Evolutionary conservation across 35 echinoderm and acorn worm species (phyloP).

Genomic region (Amphiura filiformis): DNA sequence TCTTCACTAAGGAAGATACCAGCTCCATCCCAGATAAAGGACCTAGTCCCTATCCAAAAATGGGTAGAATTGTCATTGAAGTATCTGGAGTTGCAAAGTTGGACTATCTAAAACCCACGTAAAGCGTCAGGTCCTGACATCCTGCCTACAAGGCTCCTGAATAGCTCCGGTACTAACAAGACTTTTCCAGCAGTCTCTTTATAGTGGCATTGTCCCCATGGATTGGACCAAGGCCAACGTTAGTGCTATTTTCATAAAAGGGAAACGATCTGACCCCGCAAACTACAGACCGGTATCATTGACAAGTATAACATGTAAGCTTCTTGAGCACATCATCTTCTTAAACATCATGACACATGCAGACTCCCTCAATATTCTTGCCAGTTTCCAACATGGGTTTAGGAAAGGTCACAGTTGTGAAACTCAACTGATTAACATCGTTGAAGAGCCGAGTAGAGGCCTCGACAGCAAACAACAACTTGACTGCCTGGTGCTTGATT

Average conservation of each 20-base stretch:
- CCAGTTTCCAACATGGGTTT: slow-evolving; percentile 33
- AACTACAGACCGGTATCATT: slow-evolving; percentile 47
- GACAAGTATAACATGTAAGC: slow-evolving; percentile 34
- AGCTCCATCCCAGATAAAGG: neutral
- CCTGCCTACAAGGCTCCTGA: slow-evolving; percentile 22
- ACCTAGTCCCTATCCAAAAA: neutral
- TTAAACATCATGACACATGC: slow-evolving; percentile 30
- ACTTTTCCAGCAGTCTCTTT: slow-evolving; percentile 25
- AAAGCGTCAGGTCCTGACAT: slow-evolving; percentile 37
- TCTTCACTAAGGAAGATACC: neutral
- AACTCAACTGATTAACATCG: slow-evolving; percentile 14
- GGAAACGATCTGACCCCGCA: neutral
- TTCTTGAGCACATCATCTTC: slow-evolving; percentile 27
- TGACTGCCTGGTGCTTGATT: neutral
- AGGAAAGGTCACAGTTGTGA: slow-evolving; percentile 33
- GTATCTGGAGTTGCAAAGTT: neutral
- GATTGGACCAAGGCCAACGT: slow-evolving; percentile 37
- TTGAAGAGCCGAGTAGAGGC: neutral
- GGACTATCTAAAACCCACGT: neutral
- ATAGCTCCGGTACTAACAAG: slow-evolving; percentile 39
- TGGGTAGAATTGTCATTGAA: neutral
- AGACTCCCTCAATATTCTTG: slow-evolving; percentile 19
- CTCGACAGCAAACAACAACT: slow-evolving; percentile 16
- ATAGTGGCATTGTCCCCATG: slow-evolving; percentile 11
- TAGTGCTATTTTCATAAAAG: slow-evolving; percentile 40